phyloP scores from a whole-genome alignment of 2,797 vertebrate genomes.

The Passerculus sandwichensis region DNA sequence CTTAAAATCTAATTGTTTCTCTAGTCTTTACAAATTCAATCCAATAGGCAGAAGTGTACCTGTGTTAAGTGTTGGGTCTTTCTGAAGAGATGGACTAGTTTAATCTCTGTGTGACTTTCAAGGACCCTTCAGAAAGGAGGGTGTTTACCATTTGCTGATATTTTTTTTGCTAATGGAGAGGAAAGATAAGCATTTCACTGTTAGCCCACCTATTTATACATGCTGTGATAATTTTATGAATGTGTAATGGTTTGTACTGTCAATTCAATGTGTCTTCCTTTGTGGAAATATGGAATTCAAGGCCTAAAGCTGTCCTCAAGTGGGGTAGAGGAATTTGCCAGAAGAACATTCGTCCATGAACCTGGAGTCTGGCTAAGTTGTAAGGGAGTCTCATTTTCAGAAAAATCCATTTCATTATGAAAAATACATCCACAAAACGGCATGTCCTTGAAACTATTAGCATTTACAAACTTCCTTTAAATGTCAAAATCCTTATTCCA shows the following conservation, averaged over 20 bases:
- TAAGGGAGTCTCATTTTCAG: neutral
- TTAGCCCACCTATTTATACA: neutral
- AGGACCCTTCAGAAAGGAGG: neutral
- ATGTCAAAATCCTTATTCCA: neutral
- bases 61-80: neutral
- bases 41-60: neutral
- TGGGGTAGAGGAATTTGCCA: neutral
- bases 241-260: neutral
- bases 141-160: neutral
- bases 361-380: neutral
- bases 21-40: neutral
- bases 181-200: neutral
- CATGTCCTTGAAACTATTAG: neutral
- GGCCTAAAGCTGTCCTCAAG: neutral
- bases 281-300: neutral
- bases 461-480: neutral
- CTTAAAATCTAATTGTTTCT: neutral
- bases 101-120: neutral
- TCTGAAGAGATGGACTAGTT: neutral
- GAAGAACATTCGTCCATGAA: neutral
- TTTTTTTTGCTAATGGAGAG: neutral
- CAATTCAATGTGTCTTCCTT: neutral
- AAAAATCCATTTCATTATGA: neutral
- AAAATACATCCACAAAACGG: neutral
- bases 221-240: neutral